Base-by-base conservation (phyloP, 2,888 invertebrate genomes). In the Lasioglossum pauxillum region DNA sequence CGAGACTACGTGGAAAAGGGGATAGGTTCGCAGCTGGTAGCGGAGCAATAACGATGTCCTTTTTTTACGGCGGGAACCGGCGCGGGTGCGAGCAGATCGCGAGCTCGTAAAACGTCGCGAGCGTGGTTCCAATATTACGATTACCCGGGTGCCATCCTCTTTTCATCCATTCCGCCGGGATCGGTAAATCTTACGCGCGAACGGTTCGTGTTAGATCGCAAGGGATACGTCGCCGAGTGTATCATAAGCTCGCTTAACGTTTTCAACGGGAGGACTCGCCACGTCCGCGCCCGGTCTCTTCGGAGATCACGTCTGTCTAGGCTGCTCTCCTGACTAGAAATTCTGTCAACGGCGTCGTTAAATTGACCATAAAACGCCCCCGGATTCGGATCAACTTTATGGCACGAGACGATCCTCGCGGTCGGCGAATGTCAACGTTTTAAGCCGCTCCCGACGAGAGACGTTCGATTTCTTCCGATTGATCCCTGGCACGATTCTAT, bases 41-140 rank as follows among this genome's bases (percentile, higher is more conserved):
- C 83, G n/a, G 57, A 80, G 82, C 75, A 83, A 85, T 84, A 89
- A 87, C 81, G 80, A 72, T 78, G 82, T 82, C 80, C 79, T 82
- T 64, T 84, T 82, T 88, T 88, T 88, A 88, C 67, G 85, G 76
- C 74, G 35, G n/a, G 71, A 49, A 76, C 35, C 73, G 67, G 53
- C 67, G 72, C 75, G 38, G 60, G 75, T 77, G 82, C 64, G 35
- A 77, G n/a, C 74, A 73, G 78, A 84, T 85, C 67, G 78, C 73
- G 69, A 78, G 78, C 82, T 89, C 89, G 86, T 90, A 85, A 90
- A 90, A 83, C 76, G 81, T 19, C 73, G 44, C 44, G 67, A 83
- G 60, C 76, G 46, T 49, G 71, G 44, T 60, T 64, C 53, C 81
- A 76, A 84, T 89, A 85, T 89, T 85, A 75, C 76, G 84, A 89